Base-by-base conservation (phyloP, 1,140 invertebrate species). In the Varroa destructor region DNA sequence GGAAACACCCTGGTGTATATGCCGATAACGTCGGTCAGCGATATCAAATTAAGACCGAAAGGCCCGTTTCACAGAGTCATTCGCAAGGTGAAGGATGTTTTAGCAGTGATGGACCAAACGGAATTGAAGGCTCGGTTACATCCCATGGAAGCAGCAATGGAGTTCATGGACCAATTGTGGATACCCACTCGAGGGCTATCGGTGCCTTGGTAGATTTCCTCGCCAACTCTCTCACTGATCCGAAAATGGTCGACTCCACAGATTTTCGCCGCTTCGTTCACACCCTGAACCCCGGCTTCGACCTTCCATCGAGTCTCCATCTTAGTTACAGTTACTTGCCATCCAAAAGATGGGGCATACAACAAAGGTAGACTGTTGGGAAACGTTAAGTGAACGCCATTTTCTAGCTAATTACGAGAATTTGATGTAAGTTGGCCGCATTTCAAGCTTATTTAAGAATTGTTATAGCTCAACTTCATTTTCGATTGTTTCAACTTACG, bases 161-260 rank as follows among this genome's bases (percentile, higher is more conserved):
- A 3, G 46, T 51, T 51, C 46, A 51, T 5, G 46, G 46, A 51
- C 46, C 61, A 4, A 46, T 67, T 37, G 61, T 43, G 40, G 36
- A 43, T 40, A 40, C 46, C 2, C 61, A 67, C 37, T 67, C 61
- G 61, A 12, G 61, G 46, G 61, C 61, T 40, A 8, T 67, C 36
- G 61, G 61, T 12, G 61, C 61, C 8, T 40, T 67, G 3, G 61
- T 67, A 3, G 46, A 67, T 40, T 67, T 67, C 36, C 40, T 67
- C 12, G 40, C 61, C 12, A 67, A 67, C 36, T 67, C 61, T 1
- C 46, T 67, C 3, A 67, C 46, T 37, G 61, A 67, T 67, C 61
- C 61, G 61, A 67, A 67, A 67, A 43, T 67, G 40, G 12, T 67
- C n/a, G 61, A 67, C 37, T 67, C 61, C 14, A 40, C 61, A 40